Base-by-base conservation (phyloP, 2,797 vertebrate species). In the Pogoniulus pusillus region DNA sequence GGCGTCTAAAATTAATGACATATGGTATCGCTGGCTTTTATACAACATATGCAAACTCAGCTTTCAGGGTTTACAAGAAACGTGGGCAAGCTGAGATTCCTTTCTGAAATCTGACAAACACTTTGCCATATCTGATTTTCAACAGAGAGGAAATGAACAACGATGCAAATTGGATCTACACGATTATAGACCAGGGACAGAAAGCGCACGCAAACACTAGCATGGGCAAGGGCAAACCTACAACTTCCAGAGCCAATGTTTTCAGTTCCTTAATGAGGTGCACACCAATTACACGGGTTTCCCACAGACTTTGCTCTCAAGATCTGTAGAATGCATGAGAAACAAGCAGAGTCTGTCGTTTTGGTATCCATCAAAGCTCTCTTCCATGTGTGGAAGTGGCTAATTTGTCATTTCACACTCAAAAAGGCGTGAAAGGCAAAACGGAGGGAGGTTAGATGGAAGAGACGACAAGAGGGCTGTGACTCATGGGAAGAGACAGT, bases 361-460 rank as follows among this genome's bases (percentile, higher is more conserved):
- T 94, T 91, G 90, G 87, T 95, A 91, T 89, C 93, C 95, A 96
- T 96, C 95, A 96, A 97, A 96, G 93, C 95, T 83, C 91, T 84
- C 85, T 94, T 96, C 96, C 95, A 53, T 95, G 83, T 91, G 93
- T 96, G 93, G 97, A 97, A 97, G 94, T 96, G 90, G 96, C 95
- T 97, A 97, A 97, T 97, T 97, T 97, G 94, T 96, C 95, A 97
- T 97, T 97, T 97, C 96, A 97, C 96, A 97, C 96, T 95, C 93
- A 96, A 91, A 97, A 95, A 94, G 74, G 95, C 92, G 8, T 97
- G 96, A 96, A 97, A 96, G 93, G 93, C 85, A 93, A 94, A 96
- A 91, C 10, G 15, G 85, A 94, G 93, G 79, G 70, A 94, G 90
- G 81, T 88, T 89, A 70, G 63, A 45, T 86, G 57, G 85, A 66